Base-by-base conservation (phyloP, 1,140 invertebrate genomes). In the Euura lappo region DNA sequence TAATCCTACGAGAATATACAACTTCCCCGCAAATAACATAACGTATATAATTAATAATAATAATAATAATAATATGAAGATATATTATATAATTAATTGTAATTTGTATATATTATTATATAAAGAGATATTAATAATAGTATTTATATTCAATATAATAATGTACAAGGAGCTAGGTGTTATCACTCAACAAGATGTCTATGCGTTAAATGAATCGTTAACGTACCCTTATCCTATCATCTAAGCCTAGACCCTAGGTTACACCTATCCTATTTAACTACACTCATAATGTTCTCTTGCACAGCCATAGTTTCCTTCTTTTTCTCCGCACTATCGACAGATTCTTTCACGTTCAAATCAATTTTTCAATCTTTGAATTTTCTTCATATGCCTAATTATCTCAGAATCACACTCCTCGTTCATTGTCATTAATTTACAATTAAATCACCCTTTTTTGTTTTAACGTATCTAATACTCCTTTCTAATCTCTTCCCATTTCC, bases 231-330 rank as follows among this genome's bases (percentile, higher is more conserved):
- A 83, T 80, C 72, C 78, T 77, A 74, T 83, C 83, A 81, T 76
- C 80, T 86, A 87, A 87, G 74, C 76, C 83, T 85, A 86, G 81
- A 83, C 78, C 79, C 80, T 86, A 87, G 84, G 83, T 86, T 86
- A 86, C 85, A 85, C 81, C 84, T 85, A 85, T 79, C 75, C 79
- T 81, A 80, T 80, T 78, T 83, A 85, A 85, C 80, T 84, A 86
- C 85, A 85, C 79, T 85, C 84, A 81, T 85, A 85, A 86, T 86
- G 81, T 86, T 86, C 81, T 83, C 84, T 84, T 87, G 85, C 86
- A 87, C 86, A 87, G 86, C 86, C 86, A 85, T 87, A 83, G 83
- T 85, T 87, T 81, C 80, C 81, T 84, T 81, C 76, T 28, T 28
- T 28, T 28, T 80, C 83, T 80, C 74, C 51, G 51, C 51, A 60